These are phyloP conservation scores for Melangyna quadrimaculata DNA, from an alignment of 2,888 invertebrate genomes.

Conservation along the genomic window DNA sequence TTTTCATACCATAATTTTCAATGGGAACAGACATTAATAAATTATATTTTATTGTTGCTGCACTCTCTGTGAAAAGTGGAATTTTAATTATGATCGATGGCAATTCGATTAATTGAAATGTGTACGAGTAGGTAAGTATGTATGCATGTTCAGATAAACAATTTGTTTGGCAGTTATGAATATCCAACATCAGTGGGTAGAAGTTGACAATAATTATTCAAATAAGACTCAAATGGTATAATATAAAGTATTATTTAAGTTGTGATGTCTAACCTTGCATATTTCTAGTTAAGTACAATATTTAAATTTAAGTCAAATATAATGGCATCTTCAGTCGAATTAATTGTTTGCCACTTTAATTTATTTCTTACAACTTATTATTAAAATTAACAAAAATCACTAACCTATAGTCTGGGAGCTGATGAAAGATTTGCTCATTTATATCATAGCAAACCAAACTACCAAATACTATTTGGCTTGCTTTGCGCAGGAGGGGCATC, in stretches of 20 bases:
- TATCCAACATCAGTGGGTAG: not conserved
- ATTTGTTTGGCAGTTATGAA: not conserved
- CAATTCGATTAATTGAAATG: conserved; percentile 71
- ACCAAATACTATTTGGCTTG: no score
- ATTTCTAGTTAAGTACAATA: no score
- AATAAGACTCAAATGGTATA: not conserved
- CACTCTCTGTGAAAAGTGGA: conserved; percentile 56
- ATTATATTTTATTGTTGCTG: conserved; percentile 65
- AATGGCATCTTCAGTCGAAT: no score
- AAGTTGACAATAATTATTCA: conserved; percentile 6
- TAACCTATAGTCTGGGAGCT: no score
- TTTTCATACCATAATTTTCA: not conserved
- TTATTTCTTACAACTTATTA: no score
- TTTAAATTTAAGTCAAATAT: no score
- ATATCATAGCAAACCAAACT: no score
- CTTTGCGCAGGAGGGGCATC: no score
- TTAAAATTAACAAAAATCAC: no score
- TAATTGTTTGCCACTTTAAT: no score
- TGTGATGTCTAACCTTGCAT: not conserved
- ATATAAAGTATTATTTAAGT: not conserved
- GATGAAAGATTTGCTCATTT: no score
- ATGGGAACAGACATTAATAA: conserved; percentile 42
- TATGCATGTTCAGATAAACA: not conserved
- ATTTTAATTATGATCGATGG: conserved; percentile 72
- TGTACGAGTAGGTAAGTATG: not conserved